Base-by-base conservation (phyloP, 2,888 invertebrate genomes). In the Autographa gamma region DNA sequence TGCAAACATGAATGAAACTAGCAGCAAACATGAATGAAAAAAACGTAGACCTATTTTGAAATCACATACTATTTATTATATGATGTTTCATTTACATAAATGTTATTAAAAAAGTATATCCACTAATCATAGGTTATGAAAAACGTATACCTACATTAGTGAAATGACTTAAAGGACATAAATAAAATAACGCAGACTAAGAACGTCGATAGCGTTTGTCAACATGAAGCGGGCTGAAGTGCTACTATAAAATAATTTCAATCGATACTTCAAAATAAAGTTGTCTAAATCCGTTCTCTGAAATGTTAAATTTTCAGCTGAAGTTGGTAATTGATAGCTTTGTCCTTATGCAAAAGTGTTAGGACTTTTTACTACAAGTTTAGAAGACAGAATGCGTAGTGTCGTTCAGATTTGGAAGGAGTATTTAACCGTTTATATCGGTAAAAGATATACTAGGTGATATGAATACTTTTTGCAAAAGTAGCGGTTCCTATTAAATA, bases 231-330 rank as follows among this genome's bases (percentile, higher is more conserved):
- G 25, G 25, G 54, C 13, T 13, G 54, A 9, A 18, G 52, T 9
- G 38, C 38, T 19, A 54, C 54, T 56, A 19, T 56, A 9, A 25
- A 13, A 56, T 19, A 56, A 25, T 56, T 56, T 8, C 25, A 56
- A 56, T 56, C 54, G 19, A 56, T 56, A 56, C 54, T 56, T 56
- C 11, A 56, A 56, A 56, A 56, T 25, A 56, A 56, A 56, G 54
- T 56, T 25, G 54, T 56, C 25, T 25, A 56, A 25, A 25, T 25
- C 54, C 48, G 38, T 38, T 38, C 54, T 19, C 19, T 56, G 25
- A 19, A 56, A 56, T 13, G 19, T 19, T 25, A 56, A 56, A 56
- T 56, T 56, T 19, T 54, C 34, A 18, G 18, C 18, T 2, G 11
- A 25, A 56, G 54, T 56, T 56, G 13, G 54, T 25, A 56, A 56